Evolutionary conservation across 1,140 invertebrate genomes (phyloP), one percentile per base, ranked within the genome.

Genomic region (Drosophila tropicalis): DNA sequence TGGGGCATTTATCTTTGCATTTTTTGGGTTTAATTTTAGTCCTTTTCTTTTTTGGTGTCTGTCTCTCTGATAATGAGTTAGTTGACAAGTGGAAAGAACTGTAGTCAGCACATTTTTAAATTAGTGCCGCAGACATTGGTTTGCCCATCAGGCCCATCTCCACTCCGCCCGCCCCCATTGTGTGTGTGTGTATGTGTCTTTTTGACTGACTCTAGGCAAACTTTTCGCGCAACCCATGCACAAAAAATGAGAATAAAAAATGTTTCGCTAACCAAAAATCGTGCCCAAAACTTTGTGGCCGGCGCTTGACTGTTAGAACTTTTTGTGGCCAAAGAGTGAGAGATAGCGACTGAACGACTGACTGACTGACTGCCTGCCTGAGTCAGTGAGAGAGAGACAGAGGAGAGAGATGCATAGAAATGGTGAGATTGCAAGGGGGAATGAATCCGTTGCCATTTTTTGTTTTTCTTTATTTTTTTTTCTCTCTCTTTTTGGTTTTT

Each of bases 211-310:
- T 51, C 44, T 51, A 51, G 44, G 44, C 47, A 56, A 54, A 65
- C 47, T 56, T 56, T 55, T 47, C 22, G 15, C 44, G 29, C 32
- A 29, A 65, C 63, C 29, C 63, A 70, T 36, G 17, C 32, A 29
- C 15, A 25, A 36, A 51, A 68, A 32, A 63, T 12, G 3, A 39
- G 12, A 47, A 61, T 41, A 34, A 70, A 34, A 65, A 61, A 54
- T 54, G 69, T 78, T 78, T 77, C 47, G 74, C 67, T 63, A 72
- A 78, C 75, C 75, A 76, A 76, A 77, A 77, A 77, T 77, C 74
- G 75, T 77, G 75, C 75, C 74, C 75, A 77, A 77, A 76, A 77
- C 58, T 78, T 77, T 78, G 76, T 77, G 75, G 74, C 75, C 75
- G 36, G 51, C 76, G 57, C 62, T 78, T 77, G 73, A 76, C 73